Evolutionary conservation across 2,888 invertebrate genomes (phyloP), one percentile per base, ranked within the genome.

Genomic region (Phoronis australis): DNA sequence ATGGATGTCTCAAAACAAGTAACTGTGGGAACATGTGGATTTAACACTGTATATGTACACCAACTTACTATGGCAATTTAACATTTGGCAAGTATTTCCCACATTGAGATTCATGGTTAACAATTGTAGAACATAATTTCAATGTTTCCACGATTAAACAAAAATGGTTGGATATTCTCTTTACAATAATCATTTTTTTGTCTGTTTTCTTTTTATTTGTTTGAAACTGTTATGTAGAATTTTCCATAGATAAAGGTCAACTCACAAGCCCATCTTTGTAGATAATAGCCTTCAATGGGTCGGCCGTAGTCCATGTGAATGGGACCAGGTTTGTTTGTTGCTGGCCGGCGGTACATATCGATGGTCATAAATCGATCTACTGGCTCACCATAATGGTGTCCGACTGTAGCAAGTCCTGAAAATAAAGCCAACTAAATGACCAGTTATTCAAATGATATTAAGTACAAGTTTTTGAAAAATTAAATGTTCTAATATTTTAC

Each of bases 201-300:
- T 35, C 9, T 35, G 35, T 35, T 35, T n/a, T n/a, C 9, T 35
- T 9, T 12, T 2, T 15, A 40, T 40, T 40, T 24, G 24, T 18
- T 26, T 1, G n/a, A 24, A 43, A 9, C 3, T 35, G 4, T 15
- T 35, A 50, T 12, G 25, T n/a, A 42, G 18, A 39, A 15, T 15
- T 26, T 43, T 22, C 41, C 15, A 37, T 20, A 37, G 15, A 45
- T n/a, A 44, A 23, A 40, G 21, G 23, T 15, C 1, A 18, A 51
- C 66, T 61, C 56, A 74, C 76, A 63, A 50, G 73, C 73, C 56
- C 68, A 65, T 59, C 65, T 64, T 49, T 72, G 69, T 15, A 66
- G 57, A 55, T 72, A 75, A 53, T 75, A 76, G 15, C 75, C 75
- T 25, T 70, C 68, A 20, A 62, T 64, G 4, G 76, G 73, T 46